phyloP scores from a whole-genome alignment of 1,140 invertebrate genomes.

The Acromyrmex charruanus region DNA sequence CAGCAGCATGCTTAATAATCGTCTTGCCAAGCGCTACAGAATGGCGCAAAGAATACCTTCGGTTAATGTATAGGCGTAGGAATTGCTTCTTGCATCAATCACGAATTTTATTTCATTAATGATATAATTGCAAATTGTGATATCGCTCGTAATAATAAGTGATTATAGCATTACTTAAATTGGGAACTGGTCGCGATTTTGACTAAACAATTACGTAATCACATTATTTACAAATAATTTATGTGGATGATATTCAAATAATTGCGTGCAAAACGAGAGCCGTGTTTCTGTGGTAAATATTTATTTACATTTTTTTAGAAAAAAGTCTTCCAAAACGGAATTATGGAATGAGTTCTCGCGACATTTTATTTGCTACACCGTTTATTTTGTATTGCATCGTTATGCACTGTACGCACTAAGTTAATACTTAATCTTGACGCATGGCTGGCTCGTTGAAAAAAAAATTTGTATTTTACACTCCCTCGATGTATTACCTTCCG shows the following conservation, averaged over 20 bases:
- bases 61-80: slow-evolving; percentile 40
- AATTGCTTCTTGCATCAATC: slow-evolving; percentile 31
- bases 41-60: slow-evolving; percentile 30
- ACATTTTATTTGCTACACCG: slow-evolving; percentile 30
- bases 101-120: slow-evolving; percentile 40
- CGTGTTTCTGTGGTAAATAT: slow-evolving; percentile 22
- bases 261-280: slow-evolving; percentile 6
- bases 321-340: slow-evolving; percentile 5
- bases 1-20: slow-evolving; percentile 45
- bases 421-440: slow-evolving; percentile 59
- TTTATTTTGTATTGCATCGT: slow-evolving; percentile 51
- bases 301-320: neutral
- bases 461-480: slow-evolving; percentile 51
- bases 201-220: slow-evolving; percentile 7
- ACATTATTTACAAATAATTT: neutral
- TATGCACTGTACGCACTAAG: slow-evolving; percentile 51
- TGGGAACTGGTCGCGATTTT: neutral
- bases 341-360: slow-evolving; percentile 28
- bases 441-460: slow-evolving; percentile 31
- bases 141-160: slow-evolving; percentile 4
- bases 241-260: slow-evolving; percentile 3
- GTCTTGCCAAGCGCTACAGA: slow-evolving; percentile 20
- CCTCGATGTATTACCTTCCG: slow-evolving; percentile 26
- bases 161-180: neutral
- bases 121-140: slow-evolving; percentile 3